Evolutionary conservation across 2,113 vertebrate genomes (phyloP), one percentile per base, ranked within the genome.

Genomic region (Trematocara marginatum): DNA sequence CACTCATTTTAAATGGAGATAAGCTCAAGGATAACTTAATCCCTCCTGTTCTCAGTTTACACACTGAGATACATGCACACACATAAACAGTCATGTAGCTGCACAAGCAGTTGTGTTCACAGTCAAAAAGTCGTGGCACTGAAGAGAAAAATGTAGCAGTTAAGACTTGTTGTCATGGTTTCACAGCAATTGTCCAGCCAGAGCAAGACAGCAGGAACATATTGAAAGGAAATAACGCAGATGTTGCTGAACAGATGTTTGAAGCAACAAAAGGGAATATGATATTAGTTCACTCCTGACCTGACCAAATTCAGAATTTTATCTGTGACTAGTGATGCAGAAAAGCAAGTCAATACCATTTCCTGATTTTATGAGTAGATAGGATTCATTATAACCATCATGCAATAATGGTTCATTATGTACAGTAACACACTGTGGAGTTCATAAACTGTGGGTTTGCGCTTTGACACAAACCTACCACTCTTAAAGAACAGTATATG

Each of bases 1-100:
- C 93, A 91, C 90, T 93, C 88, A 92, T 93, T 94, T 93, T 92
- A 93, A 95, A 95, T 89, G 91, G 93, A 86, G 91, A 93, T 94
- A 94, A 94, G 81, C 90, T 93, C 81, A 89, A 78, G 84, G 87
- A 90, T 90, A 92, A 91, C 82, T 91, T 92, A 94, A 92, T 93
- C 92, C 89, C 42, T 10, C 84, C 64, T 20, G 80, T 59, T 81
- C 82, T 85, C 78, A 78, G 15, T 82, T 38, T 78, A 84, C 20
- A 78, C 86, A 90, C 56, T 56, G 42, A 52, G 51, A 87, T 51
- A 82, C 38, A 34, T 18, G 49, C 13, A 80, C 31, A 57, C 35
- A 64, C 31, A 52, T 35, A 54, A 42, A 35, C 23, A 81, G 38
- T 45, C 3, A 40, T 38, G 34, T 40, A 49, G 53, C 31, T 78